Evolutionary conservation across 2,888 invertebrate species (phyloP).

Genomic region (Drosophila meridionalis): DNA sequence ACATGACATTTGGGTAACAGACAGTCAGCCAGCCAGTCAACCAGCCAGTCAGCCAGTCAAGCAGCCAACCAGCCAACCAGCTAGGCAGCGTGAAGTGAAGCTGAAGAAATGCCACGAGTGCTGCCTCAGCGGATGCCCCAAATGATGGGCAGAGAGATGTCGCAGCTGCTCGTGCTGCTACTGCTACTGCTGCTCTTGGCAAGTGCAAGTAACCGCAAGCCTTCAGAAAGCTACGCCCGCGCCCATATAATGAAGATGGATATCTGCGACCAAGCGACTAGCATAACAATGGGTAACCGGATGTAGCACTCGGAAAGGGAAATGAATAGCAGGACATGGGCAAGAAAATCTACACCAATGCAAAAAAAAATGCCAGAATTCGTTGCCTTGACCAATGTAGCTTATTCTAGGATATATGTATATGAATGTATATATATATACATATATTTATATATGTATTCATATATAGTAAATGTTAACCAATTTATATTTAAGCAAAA

Average conservation of each 20-base stretch:
- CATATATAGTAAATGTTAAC: not conserved
- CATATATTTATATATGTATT: not conserved
- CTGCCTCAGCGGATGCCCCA: conserved; percentile 34
- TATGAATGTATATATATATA: not conserved
- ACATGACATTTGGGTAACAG: conserved; percentile 74
- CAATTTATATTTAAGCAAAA: conserved; percentile 8
- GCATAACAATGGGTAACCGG: conserved; percentile 70
- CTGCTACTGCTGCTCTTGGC: conserved; percentile 44
- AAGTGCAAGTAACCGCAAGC: conserved; percentile 65
- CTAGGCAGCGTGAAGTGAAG: conserved; percentile 61
- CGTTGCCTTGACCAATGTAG: conserved; percentile 27
- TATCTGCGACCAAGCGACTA: conserved; percentile 52
- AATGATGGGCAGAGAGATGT: conserved; percentile 23
- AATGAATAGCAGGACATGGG: conserved; percentile 73
- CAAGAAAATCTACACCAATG: conserved; percentile 40
- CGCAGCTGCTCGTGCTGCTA: conserved; percentile 1
- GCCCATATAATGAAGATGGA: conserved; percentile 62
- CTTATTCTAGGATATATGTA: conserved; percentile 4
- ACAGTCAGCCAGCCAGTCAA: conserved; percentile 34
- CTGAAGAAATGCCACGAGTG: conserved; percentile 69
- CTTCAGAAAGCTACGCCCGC: conserved; percentile 24
- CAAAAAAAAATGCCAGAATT: conserved; percentile 22
- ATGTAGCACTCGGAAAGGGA: conserved; percentile 79
- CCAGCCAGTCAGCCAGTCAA: conserved; percentile 2
- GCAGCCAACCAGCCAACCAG: conserved; percentile 2